Evolutionary conservation across 1,140 invertebrate genomes (phyloP).

Genomic region (Neocloeon triangulifer): DNA sequence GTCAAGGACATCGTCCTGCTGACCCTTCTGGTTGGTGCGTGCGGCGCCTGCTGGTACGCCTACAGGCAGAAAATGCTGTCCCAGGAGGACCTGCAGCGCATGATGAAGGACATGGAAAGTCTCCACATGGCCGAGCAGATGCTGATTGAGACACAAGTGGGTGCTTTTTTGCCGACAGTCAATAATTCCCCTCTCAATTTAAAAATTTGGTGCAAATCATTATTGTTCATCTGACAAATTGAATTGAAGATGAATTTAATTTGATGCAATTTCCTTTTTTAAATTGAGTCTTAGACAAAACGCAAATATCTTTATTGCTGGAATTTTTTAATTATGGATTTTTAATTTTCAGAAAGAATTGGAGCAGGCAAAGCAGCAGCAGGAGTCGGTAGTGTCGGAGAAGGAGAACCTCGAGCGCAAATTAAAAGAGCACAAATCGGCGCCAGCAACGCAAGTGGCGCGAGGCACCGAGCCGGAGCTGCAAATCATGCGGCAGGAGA

Average conservation of each 20-base stretch:
- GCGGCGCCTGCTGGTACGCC: slow-evolving; percentile 76
- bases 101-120: slow-evolving; percentile 85
- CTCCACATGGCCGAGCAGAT: slow-evolving; percentile 72
- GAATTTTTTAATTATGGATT: no score
- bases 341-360: slow-evolving; percentile 34
- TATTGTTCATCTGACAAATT: no score
- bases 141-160: slow-evolving; percentile 62
- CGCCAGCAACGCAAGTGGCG: slow-evolving; percentile 29
- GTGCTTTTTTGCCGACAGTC: no score
- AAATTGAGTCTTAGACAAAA: no score
- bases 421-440: slow-evolving; percentile 39
- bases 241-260: no score
- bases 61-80: slow-evolving; percentile 73
- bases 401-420: slow-evolving; percentile 60
- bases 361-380: slow-evolving; percentile 31
- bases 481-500: slow-evolving; percentile 56
- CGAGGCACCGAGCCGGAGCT: slow-evolving; percentile 62
- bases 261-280: no score
- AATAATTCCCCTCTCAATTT: no score
- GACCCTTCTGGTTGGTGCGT: slow-evolving; percentile 52
- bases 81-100: slow-evolving; percentile 57
- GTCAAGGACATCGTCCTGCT: slow-evolving; percentile 76
- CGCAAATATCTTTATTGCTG: no score
- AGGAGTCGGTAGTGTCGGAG: slow-evolving; percentile 55
- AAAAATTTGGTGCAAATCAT: no score